Conservation (phyloP, 2,797 vertebrate genomes). For the Oreochromis grahami region DNA sequence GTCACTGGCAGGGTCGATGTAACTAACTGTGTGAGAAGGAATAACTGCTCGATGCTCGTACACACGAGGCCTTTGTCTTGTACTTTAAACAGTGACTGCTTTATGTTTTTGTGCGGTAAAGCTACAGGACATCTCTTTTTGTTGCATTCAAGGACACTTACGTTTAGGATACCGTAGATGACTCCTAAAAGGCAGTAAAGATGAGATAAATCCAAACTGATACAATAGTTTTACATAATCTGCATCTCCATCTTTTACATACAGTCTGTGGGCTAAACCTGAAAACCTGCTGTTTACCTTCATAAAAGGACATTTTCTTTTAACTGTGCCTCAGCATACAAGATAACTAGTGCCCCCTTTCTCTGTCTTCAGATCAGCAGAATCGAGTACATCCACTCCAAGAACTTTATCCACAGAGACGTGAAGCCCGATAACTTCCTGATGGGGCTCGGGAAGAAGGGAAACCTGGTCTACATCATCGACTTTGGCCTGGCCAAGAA, state of each 20-base stretch:
- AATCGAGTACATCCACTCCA: conserved; percentile 97
- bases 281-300: not conserved
- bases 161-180: not conserved
- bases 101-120: not conserved
- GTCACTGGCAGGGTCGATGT: not conserved
- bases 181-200: not conserved
- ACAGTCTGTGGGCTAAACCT: not conserved
- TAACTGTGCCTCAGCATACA: not conserved
- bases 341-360: not conserved
- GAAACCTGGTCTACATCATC: conserved; percentile 96
- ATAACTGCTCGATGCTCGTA: not conserved
- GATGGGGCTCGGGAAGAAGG: conserved; percentile 97
- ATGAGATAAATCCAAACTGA: not conserved
- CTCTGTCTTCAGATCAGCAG: conserved; percentile 84
- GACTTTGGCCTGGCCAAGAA: conserved; percentile 98
- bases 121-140: not conserved
- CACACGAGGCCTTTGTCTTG: not conserved
- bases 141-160: not conserved
- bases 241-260: not conserved
- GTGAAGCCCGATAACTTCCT: conserved; percentile 98
- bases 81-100: not conserved
- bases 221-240: not conserved
- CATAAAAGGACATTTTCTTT: not conserved
- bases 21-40: not conserved
- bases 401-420: conserved; percentile 98